Evolutionary conservation across 1,140 invertebrate genomes (phyloP).

Genomic region (Sesamia nonagrioides): DNA sequence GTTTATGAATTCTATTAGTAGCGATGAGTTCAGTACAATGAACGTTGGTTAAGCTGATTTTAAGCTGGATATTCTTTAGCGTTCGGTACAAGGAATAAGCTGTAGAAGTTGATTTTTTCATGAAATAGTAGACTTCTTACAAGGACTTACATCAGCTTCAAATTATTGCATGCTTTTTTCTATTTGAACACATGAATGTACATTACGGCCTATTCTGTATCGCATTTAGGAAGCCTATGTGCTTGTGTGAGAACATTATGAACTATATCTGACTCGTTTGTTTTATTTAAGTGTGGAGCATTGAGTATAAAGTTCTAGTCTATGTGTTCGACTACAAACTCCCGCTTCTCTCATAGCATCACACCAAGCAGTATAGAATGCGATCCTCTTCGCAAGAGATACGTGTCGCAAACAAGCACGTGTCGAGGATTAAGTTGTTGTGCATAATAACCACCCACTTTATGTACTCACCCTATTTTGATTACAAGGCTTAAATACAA

Average conservation of each 20-base stretch:
- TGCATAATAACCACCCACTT: slow-evolving; percentile 68
- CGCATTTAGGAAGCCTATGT: too few relatives aligned
- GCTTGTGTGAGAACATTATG: too few relatives aligned
- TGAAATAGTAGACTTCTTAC: neutral
- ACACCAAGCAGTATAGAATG: slow-evolving; percentile 52
- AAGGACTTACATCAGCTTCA: too few relatives aligned
- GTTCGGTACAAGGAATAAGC: slow-evolving; percentile 51
- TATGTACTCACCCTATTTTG: slow-evolving; percentile 66
- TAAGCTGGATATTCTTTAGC: slow-evolving; percentile 63
- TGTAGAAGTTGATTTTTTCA: slow-evolving; percentile 7
- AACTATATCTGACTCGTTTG: too few relatives aligned
- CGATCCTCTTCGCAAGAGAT: slow-evolving; percentile 70
- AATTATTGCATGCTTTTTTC: too few relatives aligned
- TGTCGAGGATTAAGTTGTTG: slow-evolving; percentile 68
- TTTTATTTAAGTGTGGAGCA: too few relatives aligned
- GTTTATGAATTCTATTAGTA: slow-evolving; percentile 64
- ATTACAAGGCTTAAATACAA: slow-evolving; percentile 58
- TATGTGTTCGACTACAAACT: too few relatives aligned
- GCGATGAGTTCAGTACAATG: slow-evolving; percentile 68
- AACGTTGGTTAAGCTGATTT: slow-evolving; percentile 66
- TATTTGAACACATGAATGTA: too few relatives aligned
- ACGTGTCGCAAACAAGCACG: slow-evolving; percentile 69
- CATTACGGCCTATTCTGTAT: too few relatives aligned
- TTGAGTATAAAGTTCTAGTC: too few relatives aligned
- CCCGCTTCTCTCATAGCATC: slow-evolving; percentile 41